These are phyloP conservation scores for Cacoxenus indagator DNA, from an alignment of 2,888 invertebrate species.

Conservation along the genomic window DNA sequence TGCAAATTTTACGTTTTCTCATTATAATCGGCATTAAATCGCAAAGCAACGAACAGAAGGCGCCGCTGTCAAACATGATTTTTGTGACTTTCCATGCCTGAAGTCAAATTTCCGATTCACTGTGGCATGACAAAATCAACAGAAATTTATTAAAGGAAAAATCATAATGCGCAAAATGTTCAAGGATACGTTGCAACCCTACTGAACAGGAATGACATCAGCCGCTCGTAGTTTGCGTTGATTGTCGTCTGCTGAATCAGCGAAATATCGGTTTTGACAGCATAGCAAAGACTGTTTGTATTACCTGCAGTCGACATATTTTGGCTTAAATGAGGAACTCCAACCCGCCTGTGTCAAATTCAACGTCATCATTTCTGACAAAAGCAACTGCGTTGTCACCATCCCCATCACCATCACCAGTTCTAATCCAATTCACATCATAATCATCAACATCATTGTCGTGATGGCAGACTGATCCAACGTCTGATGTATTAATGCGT, in stretches of 20 bases:
- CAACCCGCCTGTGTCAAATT: constrained; percentile 27
- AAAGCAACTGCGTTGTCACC: constrained; percentile 13
- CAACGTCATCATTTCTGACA: constrained; percentile 31
- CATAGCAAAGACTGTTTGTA: neutral
- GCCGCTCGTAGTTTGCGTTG: constrained; percentile 34
- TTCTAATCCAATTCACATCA: too few species aligned
- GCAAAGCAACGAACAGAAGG: too few species aligned
- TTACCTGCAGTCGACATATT: constrained; percentile 3
- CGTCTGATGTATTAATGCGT: constrained; percentile 7
- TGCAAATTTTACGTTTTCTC: too few species aligned
- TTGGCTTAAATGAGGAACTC: constrained; percentile 8
- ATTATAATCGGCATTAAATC: too few species aligned
- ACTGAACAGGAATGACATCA: neutral
- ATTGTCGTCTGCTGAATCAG: constrained; percentile 60
- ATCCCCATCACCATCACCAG: constrained; percentile 16
- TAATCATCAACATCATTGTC: constrained; percentile 25
- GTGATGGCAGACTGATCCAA: neutral
- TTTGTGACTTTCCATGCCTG: neutral
- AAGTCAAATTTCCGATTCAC: neutral
- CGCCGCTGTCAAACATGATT: too few species aligned
- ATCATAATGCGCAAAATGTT: too few species aligned
- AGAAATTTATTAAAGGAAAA: too few species aligned
- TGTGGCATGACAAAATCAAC: neutral
- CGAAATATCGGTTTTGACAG: constrained; percentile 24
- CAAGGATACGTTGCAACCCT: neutral